Evolutionary conservation across 2,113 vertebrate species (phyloP).

Genomic region (Butorides virescens): DNA sequence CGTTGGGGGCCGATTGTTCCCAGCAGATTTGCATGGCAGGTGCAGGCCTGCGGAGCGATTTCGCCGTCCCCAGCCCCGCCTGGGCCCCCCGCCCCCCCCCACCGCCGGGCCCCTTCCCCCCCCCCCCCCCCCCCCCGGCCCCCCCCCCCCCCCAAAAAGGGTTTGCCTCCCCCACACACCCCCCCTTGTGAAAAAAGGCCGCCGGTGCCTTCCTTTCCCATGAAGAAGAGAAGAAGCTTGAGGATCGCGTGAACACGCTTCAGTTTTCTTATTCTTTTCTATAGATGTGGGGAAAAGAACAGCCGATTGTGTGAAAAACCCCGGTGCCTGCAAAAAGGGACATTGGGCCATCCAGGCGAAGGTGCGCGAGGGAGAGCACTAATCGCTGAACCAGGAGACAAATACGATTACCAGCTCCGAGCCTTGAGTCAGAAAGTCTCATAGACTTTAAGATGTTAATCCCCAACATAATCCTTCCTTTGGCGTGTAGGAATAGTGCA

Average conservation of each 20-base stretch:
- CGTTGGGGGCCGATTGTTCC: background rate
- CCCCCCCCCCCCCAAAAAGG: background rate
- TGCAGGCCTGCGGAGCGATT: slow-evolving; percentile 31
- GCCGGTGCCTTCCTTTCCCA: slow-evolving; percentile 54
- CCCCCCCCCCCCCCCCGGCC: too few relatives aligned
- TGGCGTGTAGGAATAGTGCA: slow-evolving; percentile 85
- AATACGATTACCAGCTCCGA: slow-evolving; percentile 86
- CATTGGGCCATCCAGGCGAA: slow-evolving; percentile 74
- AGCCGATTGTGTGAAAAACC: slow-evolving; percentile 61
- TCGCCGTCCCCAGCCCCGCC: background rate
- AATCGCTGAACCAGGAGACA: slow-evolving; percentile 85
- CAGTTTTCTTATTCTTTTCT: slow-evolving; percentile 62
- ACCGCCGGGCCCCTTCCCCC: too few relatives aligned
- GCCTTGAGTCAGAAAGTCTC: slow-evolving; percentile 89
- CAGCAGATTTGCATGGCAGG: slow-evolving; percentile 46
- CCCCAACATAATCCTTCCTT: slow-evolving; percentile 85
- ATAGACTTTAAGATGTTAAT: slow-evolving; percentile 89
- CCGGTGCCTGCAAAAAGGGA: slow-evolving; percentile 81
- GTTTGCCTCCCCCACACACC: background rate
- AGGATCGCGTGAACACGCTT: slow-evolving; percentile 50
- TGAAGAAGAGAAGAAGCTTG: slow-evolving; percentile 62
- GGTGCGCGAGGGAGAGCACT: slow-evolving; percentile 77
- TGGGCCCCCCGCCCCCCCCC: too few relatives aligned
- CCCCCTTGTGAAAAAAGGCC: slow-evolving; percentile 6
- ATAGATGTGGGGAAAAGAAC: slow-evolving; percentile 73